Base-by-base conservation (phyloP, 2,888 invertebrate species). In the Lasioglossum leucozonium region DNA sequence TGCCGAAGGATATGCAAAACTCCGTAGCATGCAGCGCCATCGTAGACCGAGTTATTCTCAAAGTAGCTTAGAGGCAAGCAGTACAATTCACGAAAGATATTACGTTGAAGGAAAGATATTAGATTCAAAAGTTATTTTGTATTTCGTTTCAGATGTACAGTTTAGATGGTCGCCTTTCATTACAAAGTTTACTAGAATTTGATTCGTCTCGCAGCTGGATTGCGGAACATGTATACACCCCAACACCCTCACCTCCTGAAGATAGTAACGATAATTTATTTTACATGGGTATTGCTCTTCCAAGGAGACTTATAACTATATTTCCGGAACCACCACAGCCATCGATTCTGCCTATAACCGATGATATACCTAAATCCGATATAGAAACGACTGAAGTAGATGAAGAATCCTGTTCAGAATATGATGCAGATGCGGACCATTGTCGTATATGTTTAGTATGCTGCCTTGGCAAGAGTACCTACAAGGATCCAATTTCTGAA, bases 201-300 rank as follows among this genome's bases (percentile, higher is more conserved):
- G 95, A 95, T 82, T 93, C 94, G 8, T 93, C 94, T 22, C 93
- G 93, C 13, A 94, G 93, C 85, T 95, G 94, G 93, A 93, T 93
- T 34, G 91, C 90, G 55, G 94, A 95, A 34, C 91, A 92, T 47
- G 82, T 90, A 67, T 80, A 92, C 10, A 90, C 92, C 4, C 88
- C 92, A 11, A 93, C 93, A 5, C 92, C 94, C 18, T 91, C 92
- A n/a, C 90, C 91, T 1, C 86, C 91, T 4, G 95, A 91, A 44
- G 96, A 96, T 77, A 96, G 96, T 79, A 95, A 96, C 65, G 96
- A 95, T 72, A 96, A 96, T 71, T 95, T 95, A 44, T 95, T 96
- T 88, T 97, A 97, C 93, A 96, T 97, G 95, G 98, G 98, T 37
- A 96, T 98, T 82, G 96, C 97, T 93, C 95, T 98, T 89, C 98